phyloP scores from a whole-genome alignment of 2,888 invertebrate genomes.

The Harmothoe impar region DNA sequence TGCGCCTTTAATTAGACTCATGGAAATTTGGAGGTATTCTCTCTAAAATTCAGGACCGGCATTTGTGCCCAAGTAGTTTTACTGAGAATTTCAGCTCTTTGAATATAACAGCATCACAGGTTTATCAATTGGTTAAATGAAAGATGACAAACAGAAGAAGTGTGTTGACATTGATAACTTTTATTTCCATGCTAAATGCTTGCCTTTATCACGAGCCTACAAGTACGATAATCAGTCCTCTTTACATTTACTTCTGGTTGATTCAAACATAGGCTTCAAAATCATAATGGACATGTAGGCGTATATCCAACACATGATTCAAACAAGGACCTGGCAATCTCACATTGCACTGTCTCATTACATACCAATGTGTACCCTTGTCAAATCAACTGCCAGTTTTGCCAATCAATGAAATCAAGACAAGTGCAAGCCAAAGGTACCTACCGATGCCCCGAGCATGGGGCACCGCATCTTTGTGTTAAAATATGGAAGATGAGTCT shows the following conservation, averaged over 20 bases:
- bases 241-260: slow-evolving; percentile 48
- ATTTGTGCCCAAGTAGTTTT: too few species aligned
- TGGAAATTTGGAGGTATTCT: too few species aligned
- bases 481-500: slow-evolving; percentile 43
- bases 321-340: slow-evolving; percentile 48
- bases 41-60: too few species aligned
- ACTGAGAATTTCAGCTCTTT: too few species aligned
- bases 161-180: slow-evolving; percentile 62
- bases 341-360: slow-evolving; percentile 40
- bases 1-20: too few species aligned
- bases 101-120: too few species aligned
- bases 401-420: slow-evolving; percentile 44
- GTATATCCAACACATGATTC: slow-evolving; percentile 49
- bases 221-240: slow-evolving; percentile 60
- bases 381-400: slow-evolving; percentile 54
- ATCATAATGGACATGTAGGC: slow-evolving; percentile 58
- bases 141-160: neutral
- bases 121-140: too few species aligned
- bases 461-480: slow-evolving; percentile 26
- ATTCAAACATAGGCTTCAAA: slow-evolving; percentile 53
- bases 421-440: slow-evolving; percentile 57
- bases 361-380: slow-evolving; percentile 39
- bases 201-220: slow-evolving; percentile 63
- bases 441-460: slow-evolving; percentile 4
- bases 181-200: slow-evolving; percentile 63